These are phyloP conservation scores for Antrozous pallidus DNA, from an alignment of 2,797 vertebrate species.

Conservation along the genomic window DNA sequence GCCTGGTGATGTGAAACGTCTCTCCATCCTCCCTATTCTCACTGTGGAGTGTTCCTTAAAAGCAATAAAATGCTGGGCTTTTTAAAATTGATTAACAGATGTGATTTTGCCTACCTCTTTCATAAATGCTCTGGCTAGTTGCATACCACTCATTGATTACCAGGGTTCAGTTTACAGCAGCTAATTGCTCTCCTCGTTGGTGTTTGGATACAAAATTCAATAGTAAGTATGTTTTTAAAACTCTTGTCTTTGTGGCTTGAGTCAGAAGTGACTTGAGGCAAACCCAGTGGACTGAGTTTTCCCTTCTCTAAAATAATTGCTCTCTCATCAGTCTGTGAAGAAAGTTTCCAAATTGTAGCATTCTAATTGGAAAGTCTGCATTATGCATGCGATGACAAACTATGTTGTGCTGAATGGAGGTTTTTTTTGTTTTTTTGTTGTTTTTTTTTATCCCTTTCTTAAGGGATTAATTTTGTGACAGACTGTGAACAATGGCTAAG, in stretches of 20 bases:
- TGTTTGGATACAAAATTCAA: conserved; percentile 78
- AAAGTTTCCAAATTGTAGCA: conserved; percentile 70
- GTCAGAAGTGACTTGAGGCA: conserved; percentile 68
- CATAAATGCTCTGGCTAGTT: conserved; percentile 69
- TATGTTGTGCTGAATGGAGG: conserved; percentile 65
- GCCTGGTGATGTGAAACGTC: conserved; percentile 23
- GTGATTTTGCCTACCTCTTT: conserved; percentile 72
- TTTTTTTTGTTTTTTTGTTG: background rate
- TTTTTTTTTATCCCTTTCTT: conserved; percentile 64
- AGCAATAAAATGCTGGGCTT: conserved; percentile 52
- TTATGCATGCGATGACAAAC: conserved; percentile 72
- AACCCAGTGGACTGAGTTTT: conserved; percentile 69
- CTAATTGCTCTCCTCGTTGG: conserved; percentile 70
- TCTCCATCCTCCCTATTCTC: background rate
- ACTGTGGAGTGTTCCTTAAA: conserved; percentile 57
- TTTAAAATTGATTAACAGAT: conserved; percentile 67
- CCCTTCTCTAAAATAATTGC: conserved; percentile 75
- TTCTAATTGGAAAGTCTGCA: conserved; percentile 77
- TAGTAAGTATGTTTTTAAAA: conserved; percentile 67
- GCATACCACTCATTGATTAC: conserved; percentile 75
- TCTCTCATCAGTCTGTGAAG: conserved; percentile 72
- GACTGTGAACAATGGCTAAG: conserved; percentile 64
- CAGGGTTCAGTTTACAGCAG: conserved; percentile 69
- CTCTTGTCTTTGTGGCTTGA: conserved; percentile 63
- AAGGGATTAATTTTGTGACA: conserved; percentile 74